phyloP scores from a whole-genome alignment of 2,797 vertebrate species.

The Kryptopterus vitreolus region DNA sequence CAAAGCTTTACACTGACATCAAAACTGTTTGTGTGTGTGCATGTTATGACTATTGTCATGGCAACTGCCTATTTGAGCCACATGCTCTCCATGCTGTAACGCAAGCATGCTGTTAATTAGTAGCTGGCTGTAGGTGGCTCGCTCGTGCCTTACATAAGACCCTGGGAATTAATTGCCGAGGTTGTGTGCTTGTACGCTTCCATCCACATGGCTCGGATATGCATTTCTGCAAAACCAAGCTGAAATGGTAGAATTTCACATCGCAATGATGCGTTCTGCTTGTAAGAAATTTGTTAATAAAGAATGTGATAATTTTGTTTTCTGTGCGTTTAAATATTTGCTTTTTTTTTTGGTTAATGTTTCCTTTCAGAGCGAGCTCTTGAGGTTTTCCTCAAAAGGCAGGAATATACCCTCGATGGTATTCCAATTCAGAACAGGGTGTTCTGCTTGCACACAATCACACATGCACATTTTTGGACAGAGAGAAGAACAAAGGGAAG shows the following conservation, averaged over 20 bases:
- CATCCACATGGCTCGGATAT: background rate
- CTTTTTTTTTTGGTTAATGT: no score
- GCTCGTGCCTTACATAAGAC: slow-evolving; percentile 10
- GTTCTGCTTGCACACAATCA: background rate
- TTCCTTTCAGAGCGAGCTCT: background rate
- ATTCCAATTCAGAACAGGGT: background rate
- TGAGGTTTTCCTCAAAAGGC: background rate
- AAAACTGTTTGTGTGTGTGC: background rate
- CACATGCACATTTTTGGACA: background rate
- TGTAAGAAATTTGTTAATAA: background rate
- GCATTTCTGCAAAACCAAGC: background rate
- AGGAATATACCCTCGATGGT: background rate
- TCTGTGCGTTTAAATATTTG: background rate
- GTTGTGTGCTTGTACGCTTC: background rate
- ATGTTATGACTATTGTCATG: slow-evolving; percentile 39
- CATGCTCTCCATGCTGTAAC: slow-evolving; percentile 22
- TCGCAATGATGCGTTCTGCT: background rate
- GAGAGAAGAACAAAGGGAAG: background rate
- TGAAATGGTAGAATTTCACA: background rate
- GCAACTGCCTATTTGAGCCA: slow-evolving; percentile 41
- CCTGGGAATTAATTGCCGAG: slow-evolving; percentile 1
- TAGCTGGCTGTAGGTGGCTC: slow-evolving; percentile 5
- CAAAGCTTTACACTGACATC: slow-evolving; percentile 10
- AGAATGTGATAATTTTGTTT: background rate
- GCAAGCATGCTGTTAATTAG: slow-evolving; percentile 15